Evolutionary conservation across 37 sponge, comb jelly and placozoan genomes (phyloP).

Genomic region (Ianthella basta): DNA sequence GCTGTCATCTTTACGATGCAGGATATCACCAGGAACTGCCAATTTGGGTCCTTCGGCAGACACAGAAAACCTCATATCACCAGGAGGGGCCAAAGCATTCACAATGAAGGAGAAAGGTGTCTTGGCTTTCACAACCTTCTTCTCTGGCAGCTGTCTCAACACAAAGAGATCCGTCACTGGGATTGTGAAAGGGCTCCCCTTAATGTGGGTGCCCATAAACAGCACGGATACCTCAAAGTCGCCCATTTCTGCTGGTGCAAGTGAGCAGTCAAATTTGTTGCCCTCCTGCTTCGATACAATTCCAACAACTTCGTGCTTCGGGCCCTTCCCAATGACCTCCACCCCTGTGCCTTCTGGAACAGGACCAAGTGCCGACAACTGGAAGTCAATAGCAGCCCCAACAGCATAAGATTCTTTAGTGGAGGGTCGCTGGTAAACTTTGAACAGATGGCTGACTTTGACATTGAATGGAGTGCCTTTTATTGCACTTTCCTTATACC

Average conservation of each 20-base stretch:
- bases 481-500: conserved; percentile 3
- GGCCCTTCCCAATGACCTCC: conserved; percentile 23
- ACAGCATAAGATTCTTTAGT: conserved; percentile 29
- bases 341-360: not conserved
- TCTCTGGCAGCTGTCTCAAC: conserved; percentile 2
- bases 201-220: conserved; percentile 56
- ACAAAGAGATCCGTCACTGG: conserved; percentile 37
- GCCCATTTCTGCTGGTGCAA: conserved; percentile 76
- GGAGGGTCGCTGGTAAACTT: not conserved
- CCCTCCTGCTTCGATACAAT: not conserved
- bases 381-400: conserved; percentile 23
- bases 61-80: conserved; percentile 7
- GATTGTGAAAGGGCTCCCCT: conserved; percentile 55
- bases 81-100: conserved; percentile 9
- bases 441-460: conserved; percentile 53
- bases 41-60: not conserved
- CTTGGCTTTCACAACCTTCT: not conserved
- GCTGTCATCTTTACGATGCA: conserved; percentile 3
- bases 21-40: not conserved
- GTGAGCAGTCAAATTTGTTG: conserved; percentile 15
- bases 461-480: conserved; percentile 59
- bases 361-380: not conserved
- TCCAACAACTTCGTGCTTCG: conserved; percentile 10
- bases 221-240: conserved; percentile 70
- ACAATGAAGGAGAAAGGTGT: conserved; percentile 6